Conservation (phyloP, 2,797 vertebrate genomes). For the Lates japonicus region DNA sequence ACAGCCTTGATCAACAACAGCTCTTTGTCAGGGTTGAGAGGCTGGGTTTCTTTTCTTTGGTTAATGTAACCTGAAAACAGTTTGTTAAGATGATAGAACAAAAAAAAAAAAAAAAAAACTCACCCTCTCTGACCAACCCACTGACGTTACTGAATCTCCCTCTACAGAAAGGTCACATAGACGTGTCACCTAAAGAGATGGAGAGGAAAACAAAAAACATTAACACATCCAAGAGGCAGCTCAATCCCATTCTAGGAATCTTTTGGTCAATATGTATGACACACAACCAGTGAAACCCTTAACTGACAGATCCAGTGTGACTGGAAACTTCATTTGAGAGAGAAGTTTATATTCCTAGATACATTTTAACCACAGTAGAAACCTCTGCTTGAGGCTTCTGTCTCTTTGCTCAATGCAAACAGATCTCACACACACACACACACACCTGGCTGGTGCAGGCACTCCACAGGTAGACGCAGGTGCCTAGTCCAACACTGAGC, state of each 20-base stretch:
- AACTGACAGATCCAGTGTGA: background rate
- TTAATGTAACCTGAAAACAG: background rate
- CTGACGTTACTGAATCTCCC: conserved; percentile 97
- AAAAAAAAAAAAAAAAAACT: conserved; percentile 62
- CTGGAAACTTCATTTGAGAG: background rate
- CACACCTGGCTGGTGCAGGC: conserved; percentile 98
- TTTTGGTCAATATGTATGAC: background rate
- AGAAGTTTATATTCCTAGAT: background rate
- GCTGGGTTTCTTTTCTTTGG: background rate
- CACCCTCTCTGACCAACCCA: conserved; percentile 99
- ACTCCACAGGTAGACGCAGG: conserved; percentile 98
- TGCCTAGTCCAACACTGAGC: conserved; percentile 97
- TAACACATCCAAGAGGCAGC: background rate
- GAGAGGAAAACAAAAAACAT: conserved; percentile 4
- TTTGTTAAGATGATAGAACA: background rate
- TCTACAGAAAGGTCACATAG: conserved; percentile 98
- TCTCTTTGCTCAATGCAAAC: background rate
- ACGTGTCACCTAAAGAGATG: conserved; percentile 91
- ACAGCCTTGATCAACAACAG: background rate
- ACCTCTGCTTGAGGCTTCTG: background rate
- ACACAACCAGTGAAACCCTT: background rate
- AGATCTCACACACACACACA: conserved; percentile 75
- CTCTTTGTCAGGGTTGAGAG: background rate
- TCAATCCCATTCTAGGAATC: background rate
- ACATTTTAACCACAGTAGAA: background rate